phyloP scores from a whole-genome alignment of 2,797 vertebrate genomes.

The Falco novaeseelandiae region DNA sequence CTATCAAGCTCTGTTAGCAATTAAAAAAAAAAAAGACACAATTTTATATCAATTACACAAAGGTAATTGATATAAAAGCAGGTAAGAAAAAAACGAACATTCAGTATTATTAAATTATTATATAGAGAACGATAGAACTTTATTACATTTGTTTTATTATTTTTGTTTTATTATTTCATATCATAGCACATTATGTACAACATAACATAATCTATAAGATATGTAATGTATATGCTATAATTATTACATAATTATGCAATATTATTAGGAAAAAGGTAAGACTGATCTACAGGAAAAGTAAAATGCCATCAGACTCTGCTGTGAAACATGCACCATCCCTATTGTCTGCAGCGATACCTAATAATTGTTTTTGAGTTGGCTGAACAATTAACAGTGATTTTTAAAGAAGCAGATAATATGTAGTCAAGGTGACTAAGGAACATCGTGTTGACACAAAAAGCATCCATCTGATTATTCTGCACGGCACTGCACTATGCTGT shows the following conservation, averaged over 20 bases:
- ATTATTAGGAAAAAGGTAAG: not conserved
- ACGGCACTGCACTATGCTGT: fast-evolving
- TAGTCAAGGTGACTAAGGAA: not conserved
- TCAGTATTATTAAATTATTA: not conserved
- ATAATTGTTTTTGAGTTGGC: not conserved
- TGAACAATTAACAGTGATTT: not conserved
- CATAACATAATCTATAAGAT: not conserved
- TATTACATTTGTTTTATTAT: too few relatives aligned
- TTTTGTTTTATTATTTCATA: not conserved
- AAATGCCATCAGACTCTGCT: not conserved
- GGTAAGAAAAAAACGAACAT: not conserved
- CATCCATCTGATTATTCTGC: not conserved
- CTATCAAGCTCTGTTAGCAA: not conserved
- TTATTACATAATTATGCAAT: not conserved
- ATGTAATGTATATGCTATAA: not conserved
- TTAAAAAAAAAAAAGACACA: not conserved
- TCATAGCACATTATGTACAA: not conserved
- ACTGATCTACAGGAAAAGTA: not conserved
- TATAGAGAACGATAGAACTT: not conserved
- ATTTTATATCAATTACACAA: not conserved
- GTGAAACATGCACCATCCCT: not conserved
- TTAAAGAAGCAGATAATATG: not conserved
- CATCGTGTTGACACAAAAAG: not conserved
- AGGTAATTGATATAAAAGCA: not conserved
- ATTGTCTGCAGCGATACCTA: not conserved